Evolutionary conservation across 2,888 invertebrate genomes (phyloP).

Genomic region (Proisotoma minuta): DNA sequence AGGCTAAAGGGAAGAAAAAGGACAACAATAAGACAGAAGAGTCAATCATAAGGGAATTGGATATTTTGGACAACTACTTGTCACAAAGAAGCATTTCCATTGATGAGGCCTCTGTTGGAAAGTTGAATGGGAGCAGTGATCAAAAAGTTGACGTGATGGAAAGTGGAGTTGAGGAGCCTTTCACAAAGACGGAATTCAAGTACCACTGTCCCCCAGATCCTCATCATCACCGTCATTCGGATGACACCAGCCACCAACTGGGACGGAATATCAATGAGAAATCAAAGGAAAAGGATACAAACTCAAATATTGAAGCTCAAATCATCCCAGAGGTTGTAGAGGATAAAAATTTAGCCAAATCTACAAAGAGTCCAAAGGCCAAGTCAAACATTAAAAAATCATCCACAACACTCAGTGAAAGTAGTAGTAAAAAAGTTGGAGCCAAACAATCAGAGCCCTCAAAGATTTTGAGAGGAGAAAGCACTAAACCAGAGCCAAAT

Average conservation of each 20-base stretch:
- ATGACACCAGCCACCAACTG: slow-evolving; percentile 3
- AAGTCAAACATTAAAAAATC: slow-evolving; percentile 7
- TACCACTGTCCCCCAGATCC: slow-evolving; percentile 39
- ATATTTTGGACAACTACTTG: slow-evolving; percentile 45
- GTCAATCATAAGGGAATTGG: slow-evolving; percentile 45
- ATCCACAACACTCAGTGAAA: neutral
- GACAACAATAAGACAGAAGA: slow-evolving; percentile 37
- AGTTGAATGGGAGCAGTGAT: slow-evolving; percentile 7
- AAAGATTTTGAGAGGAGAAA: slow-evolving; percentile 20
- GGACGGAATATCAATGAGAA: slow-evolving; percentile 23
- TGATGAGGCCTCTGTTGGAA: slow-evolving; percentile 34
- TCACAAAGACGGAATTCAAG: slow-evolving; percentile 37
- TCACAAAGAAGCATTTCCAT: slow-evolving; percentile 44
- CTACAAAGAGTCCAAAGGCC: neutral
- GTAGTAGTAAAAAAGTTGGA: neutral
- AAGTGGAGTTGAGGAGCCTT: slow-evolving; percentile 39
- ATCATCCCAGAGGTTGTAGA: slow-evolving; percentile 25
- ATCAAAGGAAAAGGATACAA: neutral
- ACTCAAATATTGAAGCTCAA: slow-evolving; percentile 29
- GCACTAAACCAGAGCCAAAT: slow-evolving; percentile 32
- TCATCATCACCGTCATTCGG: slow-evolving; percentile 23
- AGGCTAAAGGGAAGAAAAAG: neutral
- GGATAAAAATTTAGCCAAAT: neutral
- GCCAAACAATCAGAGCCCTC: too few species aligned
- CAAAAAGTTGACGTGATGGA: slow-evolving; percentile 40